These are phyloP conservation scores for Trididemnum clinides DNA, from an alignment of 23 tunicate species.

Conservation along the genomic window DNA sequence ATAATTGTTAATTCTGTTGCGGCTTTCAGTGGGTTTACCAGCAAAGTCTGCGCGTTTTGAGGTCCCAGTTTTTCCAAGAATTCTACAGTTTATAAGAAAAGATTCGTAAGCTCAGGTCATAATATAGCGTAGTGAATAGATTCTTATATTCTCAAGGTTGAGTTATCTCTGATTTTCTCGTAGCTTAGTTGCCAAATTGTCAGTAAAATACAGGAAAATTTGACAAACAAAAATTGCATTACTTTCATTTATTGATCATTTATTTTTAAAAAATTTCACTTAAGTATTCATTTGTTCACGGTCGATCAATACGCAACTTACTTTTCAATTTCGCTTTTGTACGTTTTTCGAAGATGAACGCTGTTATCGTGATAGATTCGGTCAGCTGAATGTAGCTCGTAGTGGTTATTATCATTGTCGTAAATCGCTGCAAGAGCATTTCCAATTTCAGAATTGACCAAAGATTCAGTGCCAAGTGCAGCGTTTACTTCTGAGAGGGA, in stretches of 20 bases:
- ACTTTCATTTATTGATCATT: background rate
- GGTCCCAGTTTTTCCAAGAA: no score
- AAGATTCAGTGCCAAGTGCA: constrained; percentile 20
- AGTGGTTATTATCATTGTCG: background rate
- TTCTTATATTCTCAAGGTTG: no score
- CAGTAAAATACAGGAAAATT: background rate
- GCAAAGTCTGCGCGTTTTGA: constrained; percentile 37
- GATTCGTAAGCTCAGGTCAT: no score
- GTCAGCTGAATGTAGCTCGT: constrained; percentile 46
- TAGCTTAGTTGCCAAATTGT: no score
- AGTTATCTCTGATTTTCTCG: no score
- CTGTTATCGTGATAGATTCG: constrained; percentile 58
- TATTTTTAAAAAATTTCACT: background rate
- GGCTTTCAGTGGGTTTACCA: constrained; percentile 22
- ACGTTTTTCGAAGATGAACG: constrained; percentile 28
- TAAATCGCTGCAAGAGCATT: constrained; percentile 36
- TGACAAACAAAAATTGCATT: background rate
- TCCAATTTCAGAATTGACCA: constrained; percentile 36
- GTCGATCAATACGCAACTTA: no score
- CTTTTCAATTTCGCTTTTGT: constrained; percentile 46
- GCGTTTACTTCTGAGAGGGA: constrained; percentile 46
- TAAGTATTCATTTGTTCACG: background rate
- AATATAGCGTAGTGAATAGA: no score
- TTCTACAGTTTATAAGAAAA: no score
- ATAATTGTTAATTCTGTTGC: constrained; percentile 69